A percentile compares a stretch with the other conserved stretches of the same genome.
These are phyloP conservation scores for Sebastes schlegelii DNA, from an alignment of 2,113 vertebrate genomes.

Conservation along the genomic window DNA sequence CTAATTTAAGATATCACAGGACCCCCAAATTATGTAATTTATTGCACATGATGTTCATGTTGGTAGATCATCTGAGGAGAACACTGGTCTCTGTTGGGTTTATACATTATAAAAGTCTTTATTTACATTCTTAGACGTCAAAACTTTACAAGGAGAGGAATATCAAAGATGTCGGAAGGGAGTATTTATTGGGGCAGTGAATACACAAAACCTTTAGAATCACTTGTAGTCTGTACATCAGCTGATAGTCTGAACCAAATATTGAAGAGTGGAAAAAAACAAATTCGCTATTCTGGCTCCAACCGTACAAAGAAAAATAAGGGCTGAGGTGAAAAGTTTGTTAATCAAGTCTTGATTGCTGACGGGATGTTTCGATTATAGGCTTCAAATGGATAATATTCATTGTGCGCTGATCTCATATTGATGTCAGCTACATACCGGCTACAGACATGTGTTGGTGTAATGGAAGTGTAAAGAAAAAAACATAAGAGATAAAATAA, in stretches of 20 bases:
- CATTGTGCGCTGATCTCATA: background rate
- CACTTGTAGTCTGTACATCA: background rate
- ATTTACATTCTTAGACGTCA: conserved; percentile 4
- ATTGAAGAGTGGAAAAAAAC: background rate
- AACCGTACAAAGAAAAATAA: background rate
- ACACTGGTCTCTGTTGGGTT: background rate
- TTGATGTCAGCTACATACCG: background rate
- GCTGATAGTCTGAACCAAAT: background rate
- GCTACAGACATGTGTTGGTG: background rate
- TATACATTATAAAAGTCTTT: background rate
- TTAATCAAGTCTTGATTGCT: background rate
- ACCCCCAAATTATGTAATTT: conserved; percentile 11
- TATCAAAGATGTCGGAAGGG: background rate
- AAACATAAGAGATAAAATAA: background rate
- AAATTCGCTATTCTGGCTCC: background rate
- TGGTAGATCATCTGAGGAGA: background rate
- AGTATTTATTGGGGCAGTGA: background rate
- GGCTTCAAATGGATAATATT: background rate
- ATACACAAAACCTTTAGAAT: background rate
- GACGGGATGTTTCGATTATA: background rate
- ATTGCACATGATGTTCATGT: conserved; percentile 10
- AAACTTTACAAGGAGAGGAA: background rate
- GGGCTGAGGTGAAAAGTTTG: background rate
- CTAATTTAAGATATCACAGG: conserved; percentile 6
- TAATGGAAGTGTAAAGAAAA: background rate